phyloP scores from a whole-genome alignment of 2,113 vertebrate genomes.

The Rhagologus leucostigma region DNA sequence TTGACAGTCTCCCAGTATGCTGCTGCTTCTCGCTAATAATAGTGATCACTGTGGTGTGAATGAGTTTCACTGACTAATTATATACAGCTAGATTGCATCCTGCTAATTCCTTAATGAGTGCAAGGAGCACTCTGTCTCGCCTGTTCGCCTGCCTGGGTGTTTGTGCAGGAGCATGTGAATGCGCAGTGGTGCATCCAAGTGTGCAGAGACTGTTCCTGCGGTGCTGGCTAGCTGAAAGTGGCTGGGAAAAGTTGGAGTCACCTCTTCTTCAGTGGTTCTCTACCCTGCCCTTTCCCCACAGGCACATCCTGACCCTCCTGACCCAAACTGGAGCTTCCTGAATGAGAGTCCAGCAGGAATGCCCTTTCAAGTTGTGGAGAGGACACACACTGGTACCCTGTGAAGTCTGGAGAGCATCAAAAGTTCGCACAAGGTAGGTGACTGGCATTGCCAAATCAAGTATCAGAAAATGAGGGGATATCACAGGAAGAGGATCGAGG shows the following conservation, averaged over 20 bases:
- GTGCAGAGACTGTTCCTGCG: background rate
- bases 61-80: conserved; percentile 15
- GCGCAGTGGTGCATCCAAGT: rapidly evolving
- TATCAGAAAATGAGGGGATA: background rate
- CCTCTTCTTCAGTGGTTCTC: background rate
- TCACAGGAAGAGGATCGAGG: background rate
- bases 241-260: background rate
- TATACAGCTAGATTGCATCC: background rate
- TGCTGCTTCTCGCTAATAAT: background rate
- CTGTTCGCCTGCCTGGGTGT: background rate
- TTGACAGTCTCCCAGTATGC: background rate
- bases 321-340: background rate
- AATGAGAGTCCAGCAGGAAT: background rate
- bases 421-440: background rate
- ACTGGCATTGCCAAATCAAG: background rate
- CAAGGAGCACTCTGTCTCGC: background rate
- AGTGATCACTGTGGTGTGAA: background rate
- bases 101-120: conserved; percentile 1
- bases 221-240: background rate
- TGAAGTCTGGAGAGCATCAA: background rate
- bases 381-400: background rate
- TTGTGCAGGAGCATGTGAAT: background rate
- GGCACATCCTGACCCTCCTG: background rate
- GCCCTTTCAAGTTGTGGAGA: background rate
- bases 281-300: background rate